These are phyloP conservation scores for Chorisops tibialis DNA, from an alignment of 2,888 invertebrate genomes.

Conservation along the genomic window DNA sequence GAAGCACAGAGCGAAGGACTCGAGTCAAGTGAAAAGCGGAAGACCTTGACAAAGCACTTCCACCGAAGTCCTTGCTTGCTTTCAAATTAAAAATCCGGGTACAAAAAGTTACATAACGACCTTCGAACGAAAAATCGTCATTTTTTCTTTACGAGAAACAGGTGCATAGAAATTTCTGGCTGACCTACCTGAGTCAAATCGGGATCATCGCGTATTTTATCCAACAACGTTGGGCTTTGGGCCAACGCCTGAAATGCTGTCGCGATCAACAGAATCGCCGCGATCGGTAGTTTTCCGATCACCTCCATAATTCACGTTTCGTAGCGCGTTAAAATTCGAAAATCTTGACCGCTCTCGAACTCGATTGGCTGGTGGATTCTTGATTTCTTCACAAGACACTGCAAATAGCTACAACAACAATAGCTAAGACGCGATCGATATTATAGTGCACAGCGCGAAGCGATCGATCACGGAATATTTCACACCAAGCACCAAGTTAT, in stretches of 20 bases:
- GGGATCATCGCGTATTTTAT: constrained; percentile 62
- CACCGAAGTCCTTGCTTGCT: too few species aligned
- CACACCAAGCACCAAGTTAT: too few species aligned
- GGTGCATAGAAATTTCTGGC: too few species aligned
- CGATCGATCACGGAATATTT: not conserved
- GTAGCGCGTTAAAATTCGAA: not conserved
- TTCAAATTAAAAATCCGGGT: too few species aligned
- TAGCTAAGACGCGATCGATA: not conserved
- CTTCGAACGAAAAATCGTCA: too few species aligned
- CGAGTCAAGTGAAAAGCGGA: too few species aligned
- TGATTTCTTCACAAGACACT: not conserved
- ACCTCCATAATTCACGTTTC: not conserved
- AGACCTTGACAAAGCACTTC: too few species aligned
- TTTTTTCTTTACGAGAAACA: too few species aligned
- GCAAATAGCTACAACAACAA: not conserved
- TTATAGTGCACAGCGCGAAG: too few species aligned
- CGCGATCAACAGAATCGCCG: constrained; percentile 1
- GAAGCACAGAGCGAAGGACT: too few species aligned
- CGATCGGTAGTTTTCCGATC: not conserved
- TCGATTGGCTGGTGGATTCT: not conserved
- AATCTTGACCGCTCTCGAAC: not conserved
- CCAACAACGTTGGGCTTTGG: constrained; percentile 54
- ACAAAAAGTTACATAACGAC: too few species aligned
- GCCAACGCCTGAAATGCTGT: constrained; percentile 3
- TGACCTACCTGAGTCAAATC: constrained; percentile 65